These are phyloP conservation scores for Beris morrisii DNA, from an alignment of 2,888 invertebrate genomes.

Conservation along the genomic window DNA sequence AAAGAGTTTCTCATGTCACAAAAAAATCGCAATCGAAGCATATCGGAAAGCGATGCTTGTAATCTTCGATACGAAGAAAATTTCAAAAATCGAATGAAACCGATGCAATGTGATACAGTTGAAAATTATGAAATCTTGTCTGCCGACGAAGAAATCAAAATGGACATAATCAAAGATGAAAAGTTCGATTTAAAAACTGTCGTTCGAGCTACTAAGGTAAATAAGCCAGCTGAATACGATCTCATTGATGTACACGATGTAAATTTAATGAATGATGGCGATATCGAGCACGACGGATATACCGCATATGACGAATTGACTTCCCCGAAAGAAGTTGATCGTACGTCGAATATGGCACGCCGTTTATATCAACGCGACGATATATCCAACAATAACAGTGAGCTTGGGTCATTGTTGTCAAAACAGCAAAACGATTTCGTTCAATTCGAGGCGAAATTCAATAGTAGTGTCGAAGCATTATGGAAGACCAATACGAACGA, in stretches of 20 bases:
- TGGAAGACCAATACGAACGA: constrained; percentile 62
- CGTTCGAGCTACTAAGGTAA: not conserved
- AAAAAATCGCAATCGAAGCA: constrained; percentile 48
- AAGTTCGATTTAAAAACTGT: not conserved
- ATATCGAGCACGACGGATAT: constrained; percentile 1
- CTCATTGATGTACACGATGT: not conserved
- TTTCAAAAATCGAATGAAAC: constrained; percentile 24
- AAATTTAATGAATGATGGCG: not conserved
- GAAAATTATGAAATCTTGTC: not conserved
- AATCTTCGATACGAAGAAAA: constrained; percentile 38
- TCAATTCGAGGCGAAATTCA: constrained; percentile 62
- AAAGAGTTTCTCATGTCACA: constrained; percentile 49
- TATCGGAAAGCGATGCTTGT: constrained; percentile 46
- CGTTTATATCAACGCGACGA: constrained; percentile 43
- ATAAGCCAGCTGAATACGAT: not conserved
- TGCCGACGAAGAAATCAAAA: not conserved
- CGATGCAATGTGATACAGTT: constrained; percentile 20
- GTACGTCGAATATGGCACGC: constrained; percentile 33
- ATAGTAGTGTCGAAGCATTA: constrained; percentile 68
- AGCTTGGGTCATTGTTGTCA: not conserved
- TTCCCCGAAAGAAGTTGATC: constrained; percentile 14
- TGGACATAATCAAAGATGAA: not conserved
- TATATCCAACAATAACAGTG: constrained; percentile 36
- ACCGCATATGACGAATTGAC: constrained; percentile 9
- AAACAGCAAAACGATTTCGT: constrained; percentile 46